phyloP scores from a whole-genome alignment of 2,113 vertebrate genomes.

The Stegostoma tigrinum region DNA sequence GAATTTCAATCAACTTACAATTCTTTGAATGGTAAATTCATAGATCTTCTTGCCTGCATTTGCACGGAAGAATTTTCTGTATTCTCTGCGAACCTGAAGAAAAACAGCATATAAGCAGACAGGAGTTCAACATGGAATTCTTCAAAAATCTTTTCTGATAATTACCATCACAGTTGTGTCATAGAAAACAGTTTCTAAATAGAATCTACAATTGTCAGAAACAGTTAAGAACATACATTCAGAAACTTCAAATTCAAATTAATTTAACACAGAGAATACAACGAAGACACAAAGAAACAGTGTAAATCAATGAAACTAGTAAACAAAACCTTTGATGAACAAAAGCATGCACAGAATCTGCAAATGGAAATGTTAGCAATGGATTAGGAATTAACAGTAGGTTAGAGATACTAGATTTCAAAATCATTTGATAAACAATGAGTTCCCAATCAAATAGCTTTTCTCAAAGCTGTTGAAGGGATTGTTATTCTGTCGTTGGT shows the following conservation, averaged over 20 bases:
- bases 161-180: not conserved
- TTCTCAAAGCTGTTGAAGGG: not conserved
- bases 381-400: constrained; percentile 1
- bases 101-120: constrained; percentile 24
- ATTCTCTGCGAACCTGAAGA: constrained; percentile 86
- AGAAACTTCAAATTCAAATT: not conserved
- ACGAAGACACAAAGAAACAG: not conserved
- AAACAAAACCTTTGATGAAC: not conserved
- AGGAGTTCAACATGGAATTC: not conserved
- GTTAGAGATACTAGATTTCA: not conserved
- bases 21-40: constrained; percentile 87
- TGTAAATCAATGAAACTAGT: not conserved
- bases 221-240: not conserved
- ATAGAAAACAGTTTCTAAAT: not conserved
- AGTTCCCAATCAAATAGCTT: not conserved
- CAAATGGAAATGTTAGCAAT: constrained; percentile 8
- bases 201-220: constrained; percentile 7
- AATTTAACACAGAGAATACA: not conserved
- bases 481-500: not conserved
- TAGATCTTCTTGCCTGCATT: constrained; percentile 97
- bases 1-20: constrained; percentile 65
- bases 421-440: not conserved
- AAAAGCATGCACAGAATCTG: constrained; percentile 1
- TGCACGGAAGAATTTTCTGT: constrained; percentile 95
- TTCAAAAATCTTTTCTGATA: not conserved